Percentiles rank a stretch among this genome's conserved stretches.
phyloP scores from a whole-genome alignment of 2,113 vertebrate species.

The Larimichthys crocea region DNA sequence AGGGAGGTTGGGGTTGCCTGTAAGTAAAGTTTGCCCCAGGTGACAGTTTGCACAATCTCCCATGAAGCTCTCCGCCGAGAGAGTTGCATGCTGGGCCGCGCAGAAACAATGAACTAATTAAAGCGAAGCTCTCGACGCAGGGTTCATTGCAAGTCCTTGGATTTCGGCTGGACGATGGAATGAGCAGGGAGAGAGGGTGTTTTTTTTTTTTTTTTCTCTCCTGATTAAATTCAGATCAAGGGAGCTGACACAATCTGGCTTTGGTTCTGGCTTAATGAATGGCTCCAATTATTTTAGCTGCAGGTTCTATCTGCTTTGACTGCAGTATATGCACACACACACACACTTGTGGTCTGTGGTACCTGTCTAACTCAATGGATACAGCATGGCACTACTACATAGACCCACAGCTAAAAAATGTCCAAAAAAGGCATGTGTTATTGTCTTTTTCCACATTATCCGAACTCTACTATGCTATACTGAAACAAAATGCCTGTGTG shows the following conservation, averaged over 20 bases:
- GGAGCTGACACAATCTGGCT: constrained; percentile 75
- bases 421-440: constrained; percentile 20
- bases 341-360: not conserved
- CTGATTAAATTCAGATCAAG: constrained; percentile 77
- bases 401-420: not conserved
- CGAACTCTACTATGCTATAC: not conserved
- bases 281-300: constrained; percentile 73
- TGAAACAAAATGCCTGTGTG: constrained; percentile 36
- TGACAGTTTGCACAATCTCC: constrained; percentile 78
- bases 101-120: constrained; percentile 80
- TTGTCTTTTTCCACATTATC: constrained; percentile 37
- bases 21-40: constrained; percentile 73
- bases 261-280: constrained; percentile 69
- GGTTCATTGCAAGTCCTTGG: constrained; percentile 71
- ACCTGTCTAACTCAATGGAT: constrained; percentile 13
- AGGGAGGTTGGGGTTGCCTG: not conserved
- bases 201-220: constrained; percentile 39
- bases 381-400: not conserved
- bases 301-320: constrained; percentile 56
- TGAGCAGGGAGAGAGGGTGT: constrained; percentile 34
- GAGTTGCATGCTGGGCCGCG: constrained; percentile 64
- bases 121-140: constrained; percentile 60
- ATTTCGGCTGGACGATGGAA: constrained; percentile 66
- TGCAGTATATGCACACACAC: constrained; percentile 15
- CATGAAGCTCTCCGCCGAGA: constrained; percentile 62